Evolutionary conservation across 2,888 invertebrate species (phyloP), one percentile per base, ranked within the genome.

Genomic region (Thalpophila matura): DNA sequence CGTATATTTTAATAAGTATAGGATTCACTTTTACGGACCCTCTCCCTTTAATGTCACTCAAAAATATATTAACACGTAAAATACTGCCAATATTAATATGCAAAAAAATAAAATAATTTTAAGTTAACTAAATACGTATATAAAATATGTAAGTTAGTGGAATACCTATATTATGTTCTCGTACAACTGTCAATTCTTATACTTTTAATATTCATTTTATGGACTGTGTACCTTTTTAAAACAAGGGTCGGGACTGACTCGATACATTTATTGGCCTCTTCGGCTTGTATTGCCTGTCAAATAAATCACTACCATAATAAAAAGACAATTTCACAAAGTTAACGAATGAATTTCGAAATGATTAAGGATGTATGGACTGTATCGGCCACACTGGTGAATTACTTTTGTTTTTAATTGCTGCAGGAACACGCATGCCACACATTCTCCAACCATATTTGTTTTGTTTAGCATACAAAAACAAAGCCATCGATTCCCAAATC

Each of bases 301-400:
- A 94, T 94, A 94, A 94, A 94, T 93, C 93, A 92, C 87, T 82
- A 80, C 81, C 82, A 86, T 89, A 88, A 91, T 91, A 92, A 91
- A 89, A 89, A 87, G 86, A 91, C 89, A 88, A 88, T 87, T 86
- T 87, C 80, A 86, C 85, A 86, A 87, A 86, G 84, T 87, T 85
- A 84, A 84, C 85, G 85, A 86, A 88, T 89, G 89, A 88, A 91
- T 89, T 89, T 85, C 81, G 83, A 86, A 89, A 89, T 86, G 87
- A 90, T 91, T 88, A 89, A 89, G 83, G 86, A 81, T 74, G 70
- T 82, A 87, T 80, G 74, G 68, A 77, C 77, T 71, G 54, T 66
- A 63, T 63, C 56, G 58, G 60, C 53, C 59, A 71, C 56, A 55
- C 51, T 60, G 50, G 54, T 70, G 69, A 78, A 64, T 77, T 74